Percentiles rank a stretch among this genome's conserved stretches.
Conservation (phyloP, 2,113 vertebrate species). For the Corapipo altera region DNA sequence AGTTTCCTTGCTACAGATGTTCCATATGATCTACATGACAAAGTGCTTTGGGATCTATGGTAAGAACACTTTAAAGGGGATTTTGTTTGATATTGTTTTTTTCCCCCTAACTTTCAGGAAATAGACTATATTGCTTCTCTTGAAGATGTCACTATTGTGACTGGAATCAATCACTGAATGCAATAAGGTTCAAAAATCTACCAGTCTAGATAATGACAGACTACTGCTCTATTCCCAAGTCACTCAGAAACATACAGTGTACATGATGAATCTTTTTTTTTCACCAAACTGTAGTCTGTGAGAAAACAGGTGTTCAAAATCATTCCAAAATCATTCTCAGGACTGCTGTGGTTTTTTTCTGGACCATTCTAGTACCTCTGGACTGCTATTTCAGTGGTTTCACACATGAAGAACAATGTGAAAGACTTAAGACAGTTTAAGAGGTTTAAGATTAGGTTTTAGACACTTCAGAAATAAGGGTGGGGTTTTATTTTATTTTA, state of each 20-base stretch:
- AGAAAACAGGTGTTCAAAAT: neutral
- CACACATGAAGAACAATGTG: neutral
- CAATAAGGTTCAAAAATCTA: neutral
- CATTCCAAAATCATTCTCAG: neutral
- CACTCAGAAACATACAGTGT: neutral
- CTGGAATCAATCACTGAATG: neutral
- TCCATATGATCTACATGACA: neutral
- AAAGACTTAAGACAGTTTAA: neutral
- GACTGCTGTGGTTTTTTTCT: neutral
- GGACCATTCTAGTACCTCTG: neutral
- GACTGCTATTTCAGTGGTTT: neutral
- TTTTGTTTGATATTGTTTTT: neutral
- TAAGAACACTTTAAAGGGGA: neutral
- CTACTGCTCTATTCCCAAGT: neutral
- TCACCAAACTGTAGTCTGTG: accelerated
- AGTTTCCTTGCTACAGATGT: neutral
- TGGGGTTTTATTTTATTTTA: neutral
- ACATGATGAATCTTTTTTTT: neutral
- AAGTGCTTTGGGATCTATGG: neutral
- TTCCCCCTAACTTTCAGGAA: neutral
- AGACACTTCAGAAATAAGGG: neutral
- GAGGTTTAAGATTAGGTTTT: neutral
- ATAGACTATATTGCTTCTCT: neutral
- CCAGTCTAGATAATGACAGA: neutral
- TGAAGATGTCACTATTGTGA: neutral